Conservation (phyloP, 2,113 vertebrate species). For the Paraplagusia blochii region DNA sequence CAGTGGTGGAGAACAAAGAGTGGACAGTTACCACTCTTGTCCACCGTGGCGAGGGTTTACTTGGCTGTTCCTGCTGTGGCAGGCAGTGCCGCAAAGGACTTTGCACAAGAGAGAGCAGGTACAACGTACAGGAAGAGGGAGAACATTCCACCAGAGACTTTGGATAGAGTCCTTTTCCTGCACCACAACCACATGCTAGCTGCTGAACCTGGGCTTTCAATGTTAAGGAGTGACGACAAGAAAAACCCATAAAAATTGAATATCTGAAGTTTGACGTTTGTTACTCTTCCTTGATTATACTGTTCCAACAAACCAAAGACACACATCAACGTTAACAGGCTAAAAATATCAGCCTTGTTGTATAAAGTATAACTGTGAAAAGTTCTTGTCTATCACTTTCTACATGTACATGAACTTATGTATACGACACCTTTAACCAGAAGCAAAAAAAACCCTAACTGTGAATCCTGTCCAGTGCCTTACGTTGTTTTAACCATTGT, state of each 20-base stretch:
- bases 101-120: constrained; percentile 38
- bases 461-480: constrained; percentile 44
- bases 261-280: too few relatives aligned
- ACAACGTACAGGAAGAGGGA: constrained; percentile 51
- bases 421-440: neutral
- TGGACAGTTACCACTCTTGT: constrained; percentile 71
- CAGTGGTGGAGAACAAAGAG: constrained; percentile 76
- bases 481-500: constrained; percentile 24
- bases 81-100: constrained; percentile 50
- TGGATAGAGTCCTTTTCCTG: constrained; percentile 72
- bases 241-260: neutral
- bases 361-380: neutral
- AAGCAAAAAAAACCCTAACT: neutral
- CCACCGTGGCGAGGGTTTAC: constrained; percentile 59
- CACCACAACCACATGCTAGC: constrained; percentile 63
- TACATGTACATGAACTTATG: too few relatives aligned
- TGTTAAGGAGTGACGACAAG: constrained; percentile 10
- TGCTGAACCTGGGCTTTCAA: neutral
- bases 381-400: neutral
- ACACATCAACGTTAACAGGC: neutral
- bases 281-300: neutral
- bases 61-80: constrained; percentile 69
- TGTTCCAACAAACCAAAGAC: neutral
- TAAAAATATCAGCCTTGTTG: too few relatives aligned
- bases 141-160: constrained; percentile 62